Evolutionary conservation across 1,140 invertebrate genomes (phyloP).

Genomic region (Pollicipes pollicipes): DNA sequence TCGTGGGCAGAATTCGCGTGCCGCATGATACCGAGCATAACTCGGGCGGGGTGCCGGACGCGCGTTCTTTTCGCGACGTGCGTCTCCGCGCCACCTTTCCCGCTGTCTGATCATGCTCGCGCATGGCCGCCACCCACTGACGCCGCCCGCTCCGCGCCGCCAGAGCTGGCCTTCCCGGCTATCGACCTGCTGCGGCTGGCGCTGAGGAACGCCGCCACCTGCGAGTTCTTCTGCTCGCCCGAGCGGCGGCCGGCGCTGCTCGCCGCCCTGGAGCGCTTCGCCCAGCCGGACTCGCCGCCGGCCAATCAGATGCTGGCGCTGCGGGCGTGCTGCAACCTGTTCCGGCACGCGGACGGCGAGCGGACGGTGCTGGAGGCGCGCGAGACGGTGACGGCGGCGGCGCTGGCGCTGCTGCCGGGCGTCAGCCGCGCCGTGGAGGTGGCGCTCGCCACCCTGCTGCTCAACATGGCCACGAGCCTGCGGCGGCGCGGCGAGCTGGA

Average conservation of each 20-base stretch:
- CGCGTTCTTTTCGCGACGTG: too few species aligned
- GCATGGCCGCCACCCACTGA: too few species aligned
- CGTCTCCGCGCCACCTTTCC: too few species aligned
- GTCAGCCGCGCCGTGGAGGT: too few species aligned
- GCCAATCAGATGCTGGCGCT: slow-evolving; percentile 56
- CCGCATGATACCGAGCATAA: too few species aligned
- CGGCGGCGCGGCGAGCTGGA: too few species aligned
- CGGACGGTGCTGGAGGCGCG: slow-evolving; percentile 14
- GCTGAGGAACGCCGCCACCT: slow-evolving; percentile 33
- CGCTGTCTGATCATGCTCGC: too few species aligned
- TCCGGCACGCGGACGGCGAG: slow-evolving; percentile 26
- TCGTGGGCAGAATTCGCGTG: too few species aligned
- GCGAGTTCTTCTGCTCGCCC: slow-evolving; percentile 12
- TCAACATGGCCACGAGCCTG: slow-evolving; percentile 48
- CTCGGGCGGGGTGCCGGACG: too few species aligned
- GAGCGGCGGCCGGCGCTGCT: slow-evolving; percentile 20
- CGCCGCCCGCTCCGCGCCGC: slow-evolving; percentile 6
- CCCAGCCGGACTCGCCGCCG: slow-evolving; percentile 29
- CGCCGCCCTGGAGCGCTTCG: slow-evolving; percentile 20
- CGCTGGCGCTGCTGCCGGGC: too few species aligned
- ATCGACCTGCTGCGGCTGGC: slow-evolving; percentile 64
- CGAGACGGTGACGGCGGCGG: slow-evolving; percentile 7
- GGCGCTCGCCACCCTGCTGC: slow-evolving; percentile 41
- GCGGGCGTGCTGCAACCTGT: slow-evolving; percentile 55
- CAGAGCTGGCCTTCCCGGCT: slow-evolving; percentile 65